Base-by-base conservation (phyloP, 1,140 invertebrate species). In the Spodoptera frugiperda region DNA sequence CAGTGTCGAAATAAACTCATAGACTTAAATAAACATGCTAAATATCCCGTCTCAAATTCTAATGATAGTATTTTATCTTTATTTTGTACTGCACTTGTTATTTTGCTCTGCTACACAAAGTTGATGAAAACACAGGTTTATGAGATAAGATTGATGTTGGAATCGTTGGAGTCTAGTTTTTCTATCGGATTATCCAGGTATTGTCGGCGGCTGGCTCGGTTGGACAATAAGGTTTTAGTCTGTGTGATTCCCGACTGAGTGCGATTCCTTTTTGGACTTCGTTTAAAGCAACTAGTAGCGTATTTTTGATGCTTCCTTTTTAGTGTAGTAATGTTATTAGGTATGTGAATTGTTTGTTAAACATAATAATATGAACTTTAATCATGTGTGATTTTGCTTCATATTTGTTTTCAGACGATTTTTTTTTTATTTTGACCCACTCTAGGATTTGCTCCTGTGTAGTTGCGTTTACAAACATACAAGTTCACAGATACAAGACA, bases 131-230 rank as follows among this genome's bases (percentile, higher is more conserved):
- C 30, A 15, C 49, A 17, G 19, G 59, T 44, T 44, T 19, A 63
- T 3, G 44, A 44, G 59, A 63, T 63, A 63, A 63, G 17, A 63
- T n/a, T 59, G 14, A 59, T 11, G 10, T 44, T 44, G 2, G 10
- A 17, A 63, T 63, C 39, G 39, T 21, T 25, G 44, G 46, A 19
- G 39, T 39, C 59, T 44, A 46, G 39, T 19, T 63, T 61, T 61
- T 63, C 8, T 19, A 63, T 46, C 17, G 15, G n/a, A 67, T 30
- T 25, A 67, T 48, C 25, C 17, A 48, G 63, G 17, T 67, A 49
- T 8, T 39, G n/a, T 30, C 15, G 49, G 21, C 12, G 21, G 15
- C 6, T 25, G 1, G 63, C 17, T 67, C 44, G 63, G 6, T 1
- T 4, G 44, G 33, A 67, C 44, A 49, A 67, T 67, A 10, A 10